Evolutionary conservation across 2,113 vertebrate genomes (phyloP), one percentile per base, ranked within the genome.

Genomic region (Camelus dromedarius): DNA sequence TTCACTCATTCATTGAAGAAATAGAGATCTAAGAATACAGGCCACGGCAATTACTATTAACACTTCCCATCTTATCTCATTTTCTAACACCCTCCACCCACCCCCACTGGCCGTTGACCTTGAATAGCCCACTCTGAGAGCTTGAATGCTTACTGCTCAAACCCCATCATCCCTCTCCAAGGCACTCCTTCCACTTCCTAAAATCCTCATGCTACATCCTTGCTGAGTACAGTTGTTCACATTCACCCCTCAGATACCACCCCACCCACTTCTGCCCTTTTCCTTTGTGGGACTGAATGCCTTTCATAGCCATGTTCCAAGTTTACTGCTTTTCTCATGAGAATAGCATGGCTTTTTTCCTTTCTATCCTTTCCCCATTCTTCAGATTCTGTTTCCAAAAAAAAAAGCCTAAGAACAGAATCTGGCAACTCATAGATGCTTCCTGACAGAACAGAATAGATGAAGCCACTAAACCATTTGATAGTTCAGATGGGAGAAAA

Each of bases 1-100:
- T 83, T 91, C 46, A 72, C 12, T 88, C 75, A 77, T 62, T 95
- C 80, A 56, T 20, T 89, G 48, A 93, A 58, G 76, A 76, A 76
- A 82, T 26, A 38, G 72, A 73, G 13, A 82, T 70, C 32, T n/a
- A 90, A 93, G 62, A 92, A 95, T 28, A 70, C 0, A n/a, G 28
- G 38, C 13, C 32, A 83, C n/a, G n/a, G 32, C 46, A 83, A 60
- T 58, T 77, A 58, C 15, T 46, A 73, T 12, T 73, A 82, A 79
- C 10, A 86, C 5, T 24, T 67, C 70, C 12, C 3, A 76, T 4
- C 56, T 66, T 77, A 64, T 89, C 58, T 77, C 50, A 19, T 64
- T 96, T 79, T 80, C 35, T 88, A 72, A 90, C 62, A 72, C 9
- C 22, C 22, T 67, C 8, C 5, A 42, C 62, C 7, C 28, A 22